Percentiles rank a stretch among this genome's conserved stretches.
phyloP scores from a whole-genome alignment of 92 coral and sea anemone genomes.

The Blastomussa wellsi region DNA sequence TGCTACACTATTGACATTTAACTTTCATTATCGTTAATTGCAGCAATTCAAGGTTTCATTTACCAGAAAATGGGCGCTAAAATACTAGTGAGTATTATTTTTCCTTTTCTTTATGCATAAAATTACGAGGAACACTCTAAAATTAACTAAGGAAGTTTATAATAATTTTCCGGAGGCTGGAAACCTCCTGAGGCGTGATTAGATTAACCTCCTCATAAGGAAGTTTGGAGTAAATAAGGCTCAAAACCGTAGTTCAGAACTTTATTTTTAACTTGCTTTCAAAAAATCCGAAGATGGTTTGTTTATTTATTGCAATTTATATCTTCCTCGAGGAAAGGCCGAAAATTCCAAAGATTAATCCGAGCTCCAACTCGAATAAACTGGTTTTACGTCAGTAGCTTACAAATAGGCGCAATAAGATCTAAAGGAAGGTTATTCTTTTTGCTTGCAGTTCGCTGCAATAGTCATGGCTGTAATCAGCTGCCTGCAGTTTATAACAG shows the following conservation, averaged over 20 bases:
- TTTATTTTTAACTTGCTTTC: no score
- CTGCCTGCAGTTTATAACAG: constrained; percentile 5
- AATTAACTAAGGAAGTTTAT: not conserved
- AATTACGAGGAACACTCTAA: not conserved
- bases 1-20: not conserved
- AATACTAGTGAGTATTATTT: constrained; percentile 9
- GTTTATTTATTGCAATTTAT: no score
- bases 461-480: not conserved
- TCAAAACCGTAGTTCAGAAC: not conserved
- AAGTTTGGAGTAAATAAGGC: not conserved
- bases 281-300: no score
- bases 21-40: not conserved
- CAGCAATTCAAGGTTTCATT: not conserved
- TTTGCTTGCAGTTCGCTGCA: not conserved
- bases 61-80: constrained; percentile 5
- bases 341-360: not conserved
- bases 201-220: not conserved
- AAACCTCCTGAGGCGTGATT: not conserved
- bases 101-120: not conserved
- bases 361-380: not conserved
- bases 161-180: not conserved
- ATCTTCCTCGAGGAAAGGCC: no score
- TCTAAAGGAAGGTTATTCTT: not conserved
- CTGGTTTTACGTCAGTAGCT: not conserved
- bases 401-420: not conserved